Evolutionary conservation across 2,113 vertebrate species (phyloP).

Genomic region (Sapayoa aenigma): DNA sequence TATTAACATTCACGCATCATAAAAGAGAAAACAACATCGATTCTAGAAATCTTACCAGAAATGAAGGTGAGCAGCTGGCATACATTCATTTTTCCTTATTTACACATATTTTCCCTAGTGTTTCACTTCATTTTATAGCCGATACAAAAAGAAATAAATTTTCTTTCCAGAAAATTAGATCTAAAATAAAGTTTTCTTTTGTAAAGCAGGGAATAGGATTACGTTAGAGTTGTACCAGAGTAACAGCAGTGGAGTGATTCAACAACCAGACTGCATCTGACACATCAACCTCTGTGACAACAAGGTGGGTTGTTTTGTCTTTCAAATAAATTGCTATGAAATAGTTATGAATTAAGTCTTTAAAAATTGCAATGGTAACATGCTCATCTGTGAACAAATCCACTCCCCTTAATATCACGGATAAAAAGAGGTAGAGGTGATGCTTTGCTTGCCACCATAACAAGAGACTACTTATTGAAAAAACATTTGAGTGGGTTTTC

Average conservation of each 20-base stretch:
- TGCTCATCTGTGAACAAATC: neutral
- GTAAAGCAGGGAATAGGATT: slow-evolving; percentile 18
- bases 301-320: neutral
- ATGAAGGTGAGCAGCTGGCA: slow-evolving; percentile 54
- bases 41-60: slow-evolving; percentile 34
- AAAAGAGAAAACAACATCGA: slow-evolving; percentile 30
- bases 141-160: slow-evolving; percentile 45
- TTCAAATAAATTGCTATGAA: slow-evolving; percentile 28
- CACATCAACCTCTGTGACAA: neutral
- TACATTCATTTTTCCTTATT: slow-evolving; percentile 48
- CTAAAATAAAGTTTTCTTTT: slow-evolving; percentile 38
- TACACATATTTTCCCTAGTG: slow-evolving; percentile 10
- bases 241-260: neutral
- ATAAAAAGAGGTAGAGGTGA: neutral
- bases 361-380: neutral
- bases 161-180: slow-evolving; percentile 50
- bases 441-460: slow-evolving; percentile 6
- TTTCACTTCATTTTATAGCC: slow-evolving; percentile 38
- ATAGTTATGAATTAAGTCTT: neutral
- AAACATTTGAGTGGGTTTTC: neutral
- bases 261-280: slow-evolving; percentile 10
- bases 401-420: neutral
- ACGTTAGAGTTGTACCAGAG: neutral
- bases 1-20: slow-evolving; percentile 17
- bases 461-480: neutral